These are phyloP conservation scores for Drosophila sproati DNA, from an alignment of 1,140 invertebrate genomes.

Conservation along the genomic window DNA sequence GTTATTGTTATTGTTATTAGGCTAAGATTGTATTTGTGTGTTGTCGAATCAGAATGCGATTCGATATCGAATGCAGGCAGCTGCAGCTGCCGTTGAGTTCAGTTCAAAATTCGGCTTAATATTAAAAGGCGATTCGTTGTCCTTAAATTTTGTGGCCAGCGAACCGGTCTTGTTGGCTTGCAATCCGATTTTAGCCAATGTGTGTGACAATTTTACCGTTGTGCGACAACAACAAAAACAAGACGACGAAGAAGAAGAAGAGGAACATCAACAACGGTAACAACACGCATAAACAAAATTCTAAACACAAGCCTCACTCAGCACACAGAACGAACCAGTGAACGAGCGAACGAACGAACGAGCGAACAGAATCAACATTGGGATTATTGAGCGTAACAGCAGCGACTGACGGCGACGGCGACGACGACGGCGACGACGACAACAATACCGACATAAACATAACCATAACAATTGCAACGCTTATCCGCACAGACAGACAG, in stretches of 20 bases:
- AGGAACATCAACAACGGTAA: not conserved
- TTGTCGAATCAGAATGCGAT: not conserved
- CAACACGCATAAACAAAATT: constrained; percentile 39
- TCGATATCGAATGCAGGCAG: constrained; percentile 1
- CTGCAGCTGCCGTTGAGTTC: not conserved
- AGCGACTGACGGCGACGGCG: constrained; percentile 30
- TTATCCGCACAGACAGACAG: constrained; percentile 41
- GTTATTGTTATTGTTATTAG: not conserved
- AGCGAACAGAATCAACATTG: constrained; percentile 65
- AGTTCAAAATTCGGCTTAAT: not conserved
- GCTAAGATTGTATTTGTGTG: not conserved
- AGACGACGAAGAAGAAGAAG: too few species aligned
- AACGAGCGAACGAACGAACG: constrained; percentile 53
- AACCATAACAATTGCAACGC: constrained; percentile 57
- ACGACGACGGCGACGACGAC: constrained; percentile 12
- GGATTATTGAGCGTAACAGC: constrained; percentile 55
- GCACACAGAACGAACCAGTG: constrained; percentile 27
- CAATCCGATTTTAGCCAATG: not conserved
- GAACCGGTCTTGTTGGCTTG: not conserved
- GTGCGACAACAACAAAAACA: not conserved
- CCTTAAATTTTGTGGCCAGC: constrained; percentile 8
- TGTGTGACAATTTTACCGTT: constrained; percentile 37
- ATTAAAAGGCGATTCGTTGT: not conserved
- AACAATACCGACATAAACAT: constrained; percentile 51
- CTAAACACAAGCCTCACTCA: constrained; percentile 50